Evolutionary conservation across 2,888 invertebrate genomes (phyloP).

Genomic region (Sinelater perroti): DNA sequence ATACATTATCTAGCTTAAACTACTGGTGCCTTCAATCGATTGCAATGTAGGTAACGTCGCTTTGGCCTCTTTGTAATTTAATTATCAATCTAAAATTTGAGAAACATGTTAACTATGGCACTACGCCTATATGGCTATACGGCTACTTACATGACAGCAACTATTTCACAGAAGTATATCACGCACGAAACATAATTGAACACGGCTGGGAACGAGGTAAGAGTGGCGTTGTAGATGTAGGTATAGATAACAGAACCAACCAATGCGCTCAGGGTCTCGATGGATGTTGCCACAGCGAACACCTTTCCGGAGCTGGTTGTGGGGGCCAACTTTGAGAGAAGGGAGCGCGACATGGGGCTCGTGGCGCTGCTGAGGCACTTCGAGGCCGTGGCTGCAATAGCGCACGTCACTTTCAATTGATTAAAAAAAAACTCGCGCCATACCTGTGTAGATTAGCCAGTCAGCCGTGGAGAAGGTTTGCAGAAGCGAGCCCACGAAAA

Average conservation of each 20-base stretch:
- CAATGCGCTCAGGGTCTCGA: conserved; percentile 72
- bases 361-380: conserved; percentile 65
- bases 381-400: conserved; percentile 51
- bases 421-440: neutral
- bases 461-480: conserved; percentile 59
- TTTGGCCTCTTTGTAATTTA: neutral
- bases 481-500: conserved; percentile 35
- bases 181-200: conserved; percentile 66
- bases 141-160: conserved; percentile 65
- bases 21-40: too few species aligned
- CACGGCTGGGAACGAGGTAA: conserved; percentile 66
- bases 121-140: too few species aligned
- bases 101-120: neutral
- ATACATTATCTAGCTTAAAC: too few species aligned
- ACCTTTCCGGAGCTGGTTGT: conserved; percentile 69
- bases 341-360: conserved; percentile 67
- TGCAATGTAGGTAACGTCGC: too few species aligned
- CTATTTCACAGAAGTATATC: conserved; percentile 60
- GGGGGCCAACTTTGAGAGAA: conserved; percentile 69
- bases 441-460: conserved; percentile 66
- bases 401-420: neutral
- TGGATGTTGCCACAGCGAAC: conserved; percentile 72
- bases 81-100: neutral
- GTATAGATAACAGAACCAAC: conserved; percentile 71
- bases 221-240: conserved; percentile 68